Evolutionary conservation across 2,888 invertebrate species (phyloP), one percentile per base, ranked within the genome.

Genomic region (Choreutis nemorana): DNA sequence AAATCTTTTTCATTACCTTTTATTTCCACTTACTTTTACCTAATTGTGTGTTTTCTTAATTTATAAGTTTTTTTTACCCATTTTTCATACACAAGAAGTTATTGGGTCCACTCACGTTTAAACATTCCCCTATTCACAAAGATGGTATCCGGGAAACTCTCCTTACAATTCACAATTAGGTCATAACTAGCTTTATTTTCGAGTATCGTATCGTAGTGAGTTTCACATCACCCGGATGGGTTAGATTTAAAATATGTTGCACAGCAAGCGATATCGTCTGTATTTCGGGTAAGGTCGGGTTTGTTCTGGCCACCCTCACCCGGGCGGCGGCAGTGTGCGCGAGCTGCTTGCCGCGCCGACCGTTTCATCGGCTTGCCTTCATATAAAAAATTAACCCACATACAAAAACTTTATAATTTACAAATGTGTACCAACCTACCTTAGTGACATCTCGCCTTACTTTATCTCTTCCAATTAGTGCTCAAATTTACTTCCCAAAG

Each of bases 321-420:
- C 73, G 75, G 75, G 75, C 67, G 61, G 59, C 65, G 71, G 59
- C 75, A 77, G 77, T 77, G 54, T 68, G 68, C 75, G 75, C 77
- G 71, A 68, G 60, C 47, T 55, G 48, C 41, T 51, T 35, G 47
- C 62, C 61, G 65, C 59, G 59, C 56, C 60, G 56, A 58, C 52
- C 72, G 73, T 31, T 33, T 23, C 25, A 27, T 23, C 31, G 26
- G 21, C 36, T 15, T 26, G 14, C 18, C 26, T n/a, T n/a, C n/a
- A n/a, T n/a, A n/a, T n/a, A 4, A 25, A 14, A 3, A 14, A n/a
- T 20, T 20, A n/a, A n/a, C 20, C 3, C 14, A 33, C n/a, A n/a
- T n/a, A 11, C n/a, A 21, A 12, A 27, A 26, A 36, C 33, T 23
- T 20, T 26, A 18, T 23, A 26, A 30, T 29, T 22, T 27, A 11